These are phyloP conservation scores for Uromys caudimaculatus DNA, from an alignment of 2,797 vertebrate genomes.

Conservation along the genomic window DNA sequence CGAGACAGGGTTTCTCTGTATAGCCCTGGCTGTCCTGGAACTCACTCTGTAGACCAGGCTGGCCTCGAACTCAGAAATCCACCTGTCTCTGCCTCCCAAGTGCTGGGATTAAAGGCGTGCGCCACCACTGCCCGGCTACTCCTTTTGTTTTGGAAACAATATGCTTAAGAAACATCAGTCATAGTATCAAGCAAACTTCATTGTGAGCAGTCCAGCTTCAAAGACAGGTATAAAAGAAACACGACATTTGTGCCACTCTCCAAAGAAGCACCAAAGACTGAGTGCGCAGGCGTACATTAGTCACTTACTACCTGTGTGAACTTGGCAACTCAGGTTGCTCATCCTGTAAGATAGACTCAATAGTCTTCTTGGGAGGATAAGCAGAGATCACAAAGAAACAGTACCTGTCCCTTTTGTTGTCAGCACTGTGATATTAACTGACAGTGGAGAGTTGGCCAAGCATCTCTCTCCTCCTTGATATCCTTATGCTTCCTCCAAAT, in stretches of 20 bases:
- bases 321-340: conserved; percentile 39
- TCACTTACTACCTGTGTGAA: neutral
- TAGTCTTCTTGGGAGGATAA: conserved; percentile 23
- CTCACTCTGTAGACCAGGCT: too few species aligned
- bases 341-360: conserved; percentile 46
- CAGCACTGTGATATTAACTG: neutral
- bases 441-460: conserved; percentile 32
- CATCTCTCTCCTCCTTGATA: neutral
- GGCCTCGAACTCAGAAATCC: too few species aligned
- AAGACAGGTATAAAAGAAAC: conserved; percentile 21
- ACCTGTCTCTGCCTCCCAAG: too few species aligned
- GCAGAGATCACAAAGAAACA: conserved; percentile 7
- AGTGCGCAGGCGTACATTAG: neutral
- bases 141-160: conserved; percentile 69
- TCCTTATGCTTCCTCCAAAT: neutral
- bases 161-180: neutral
- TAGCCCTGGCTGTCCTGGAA: too few species aligned
- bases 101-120: too few species aligned
- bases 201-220: conserved; percentile 39
- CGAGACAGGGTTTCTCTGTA: too few species aligned
- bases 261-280: neutral
- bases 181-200: conserved; percentile 11
- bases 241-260: neutral
- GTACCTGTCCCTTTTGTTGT: conserved; percentile 12
- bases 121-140: too few species aligned